A percentile compares a stretch with the other conserved stretches of the same genome.
Evolutionary conservation across 1,140 invertebrate species (phyloP).

Genomic region (Centruroides sculpturatus): DNA sequence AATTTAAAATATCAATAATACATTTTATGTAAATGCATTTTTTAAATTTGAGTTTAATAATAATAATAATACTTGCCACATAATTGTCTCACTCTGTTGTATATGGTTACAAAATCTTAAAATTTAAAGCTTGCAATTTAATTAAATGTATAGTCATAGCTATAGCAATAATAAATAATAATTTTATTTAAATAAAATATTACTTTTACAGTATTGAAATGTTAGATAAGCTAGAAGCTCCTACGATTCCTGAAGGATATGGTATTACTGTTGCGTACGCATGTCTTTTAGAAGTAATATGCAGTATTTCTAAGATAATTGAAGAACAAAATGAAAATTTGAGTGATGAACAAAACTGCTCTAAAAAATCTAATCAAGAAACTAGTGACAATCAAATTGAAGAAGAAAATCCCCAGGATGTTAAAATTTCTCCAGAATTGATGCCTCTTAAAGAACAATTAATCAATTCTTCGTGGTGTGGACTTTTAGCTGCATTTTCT

Average conservation of each 20-base stretch:
- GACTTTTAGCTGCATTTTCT: constrained; percentile 74
- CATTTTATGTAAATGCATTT: background rate
- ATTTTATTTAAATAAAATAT: background rate
- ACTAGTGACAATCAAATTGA: background rate
- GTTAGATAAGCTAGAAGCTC: constrained; percentile 88
- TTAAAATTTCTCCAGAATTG: too few relatives aligned
- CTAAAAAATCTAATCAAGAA: background rate
- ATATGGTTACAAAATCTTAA: too few relatives aligned
- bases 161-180: background rate
- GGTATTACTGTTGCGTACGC: constrained; percentile 87
- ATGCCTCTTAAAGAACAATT: constrained; percentile 41
- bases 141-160: too few relatives aligned
- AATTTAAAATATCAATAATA: constrained; percentile 1
- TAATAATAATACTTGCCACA: too few relatives aligned
- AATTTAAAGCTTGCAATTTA: too few relatives aligned
- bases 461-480: constrained; percentile 90
- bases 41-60: too few relatives aligned
- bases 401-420: too few relatives aligned
- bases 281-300: constrained; percentile 65
- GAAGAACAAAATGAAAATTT: constrained; percentile 14
- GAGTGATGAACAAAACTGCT: constrained; percentile 17
- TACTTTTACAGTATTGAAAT: constrained; percentile 64
- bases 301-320: constrained; percentile 21
- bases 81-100: too few relatives aligned
- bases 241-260: constrained; percentile 82